Conservation (phyloP, 2,113 vertebrate genomes). For the Tetrao urogallus region DNA sequence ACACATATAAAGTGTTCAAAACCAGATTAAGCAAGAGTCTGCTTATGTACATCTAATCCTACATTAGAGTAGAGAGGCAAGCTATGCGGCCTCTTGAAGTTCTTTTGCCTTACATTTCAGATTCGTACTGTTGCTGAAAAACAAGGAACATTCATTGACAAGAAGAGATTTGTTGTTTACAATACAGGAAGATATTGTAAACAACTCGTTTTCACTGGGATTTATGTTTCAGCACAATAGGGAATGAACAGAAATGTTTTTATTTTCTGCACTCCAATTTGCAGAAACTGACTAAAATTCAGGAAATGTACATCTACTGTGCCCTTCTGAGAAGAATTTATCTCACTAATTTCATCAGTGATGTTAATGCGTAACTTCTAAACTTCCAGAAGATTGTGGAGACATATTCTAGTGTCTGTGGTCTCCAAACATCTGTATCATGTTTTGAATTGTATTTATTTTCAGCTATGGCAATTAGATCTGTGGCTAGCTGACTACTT, state of each 20-base stretch:
- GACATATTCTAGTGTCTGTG: not conserved
- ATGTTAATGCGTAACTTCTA: not conserved
- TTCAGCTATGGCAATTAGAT: slow-evolving; percentile 41
- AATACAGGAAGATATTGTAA: not conserved
- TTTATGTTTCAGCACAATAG: not conserved
- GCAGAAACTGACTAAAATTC: not conserved
- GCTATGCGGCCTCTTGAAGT: not conserved
- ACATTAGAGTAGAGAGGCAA: not conserved
- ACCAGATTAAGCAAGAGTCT: not conserved
- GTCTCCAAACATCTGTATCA: slow-evolving; percentile 14
- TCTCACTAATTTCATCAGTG: not conserved
- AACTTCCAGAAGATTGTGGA: not conserved
- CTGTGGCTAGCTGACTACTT: slow-evolving; percentile 32
- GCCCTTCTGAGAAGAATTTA: not conserved
- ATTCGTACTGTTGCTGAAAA: not conserved
- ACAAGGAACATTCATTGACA: not conserved
- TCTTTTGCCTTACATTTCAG: not conserved
- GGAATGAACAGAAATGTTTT: not conserved
- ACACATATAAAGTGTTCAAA: not conserved
- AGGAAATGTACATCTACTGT: not conserved
- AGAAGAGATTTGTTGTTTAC: not conserved
- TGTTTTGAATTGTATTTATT: slow-evolving; percentile 50
- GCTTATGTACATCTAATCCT: not conserved
- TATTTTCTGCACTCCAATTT: not conserved
- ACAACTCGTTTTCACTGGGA: not conserved